phyloP scores from a whole-genome alignment of 2,113 vertebrate species.

The Apteryx mantelli region DNA sequence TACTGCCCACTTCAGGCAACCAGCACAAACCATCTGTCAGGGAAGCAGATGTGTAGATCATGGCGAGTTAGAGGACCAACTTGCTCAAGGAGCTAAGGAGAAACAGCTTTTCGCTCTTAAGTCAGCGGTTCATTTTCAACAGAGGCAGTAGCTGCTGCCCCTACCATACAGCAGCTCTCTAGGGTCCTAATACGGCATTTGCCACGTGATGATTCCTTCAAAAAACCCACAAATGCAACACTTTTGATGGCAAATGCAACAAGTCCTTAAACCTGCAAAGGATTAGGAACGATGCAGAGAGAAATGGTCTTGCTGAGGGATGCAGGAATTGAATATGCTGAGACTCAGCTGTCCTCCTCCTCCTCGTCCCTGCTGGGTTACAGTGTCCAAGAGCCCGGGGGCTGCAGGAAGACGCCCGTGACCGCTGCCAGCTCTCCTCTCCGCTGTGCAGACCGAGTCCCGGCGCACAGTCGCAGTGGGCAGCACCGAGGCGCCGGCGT shows the following conservation, averaged over 20 bases:
- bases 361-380: background rate
- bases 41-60: background rate
- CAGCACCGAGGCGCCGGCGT: background rate
- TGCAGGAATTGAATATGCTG: background rate
- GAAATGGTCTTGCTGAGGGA: background rate
- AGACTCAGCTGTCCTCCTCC: background rate
- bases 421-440: background rate
- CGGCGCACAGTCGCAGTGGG: background rate
- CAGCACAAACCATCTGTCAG: background rate
- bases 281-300: fast-evolving
- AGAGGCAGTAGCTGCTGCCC: too few species aligned
- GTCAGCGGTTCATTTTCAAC: background rate
- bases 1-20: background rate
- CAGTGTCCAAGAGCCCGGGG: fast-evolving
- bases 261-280: background rate
- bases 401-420: background rate
- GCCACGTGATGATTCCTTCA: background rate
- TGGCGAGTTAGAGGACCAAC: background rate
- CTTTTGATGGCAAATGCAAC: background rate
- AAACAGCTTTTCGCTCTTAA: background rate
- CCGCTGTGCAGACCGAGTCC: fast-evolving
- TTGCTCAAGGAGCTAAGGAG: background rate
- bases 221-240: background rate
- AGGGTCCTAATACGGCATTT: too few species aligned
- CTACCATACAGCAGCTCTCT: too few species aligned